Evolutionary conservation across 2,888 invertebrate genomes (phyloP).

Genomic region (Junonia oenone): DNA sequence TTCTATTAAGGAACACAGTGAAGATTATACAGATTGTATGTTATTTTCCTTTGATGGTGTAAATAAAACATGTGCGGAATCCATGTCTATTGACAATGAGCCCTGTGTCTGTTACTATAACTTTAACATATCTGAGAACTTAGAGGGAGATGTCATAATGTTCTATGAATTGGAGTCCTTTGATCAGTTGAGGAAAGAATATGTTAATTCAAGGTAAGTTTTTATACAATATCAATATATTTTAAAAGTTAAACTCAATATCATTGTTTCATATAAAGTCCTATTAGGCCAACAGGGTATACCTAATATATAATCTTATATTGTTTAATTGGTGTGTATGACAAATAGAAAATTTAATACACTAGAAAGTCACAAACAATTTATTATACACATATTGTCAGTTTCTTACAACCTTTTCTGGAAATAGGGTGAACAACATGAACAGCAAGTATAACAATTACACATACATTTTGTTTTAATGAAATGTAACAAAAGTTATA

Average conservation of each 20-base stretch:
- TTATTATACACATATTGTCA: background rate
- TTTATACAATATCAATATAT: background rate
- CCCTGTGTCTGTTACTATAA: constrained; percentile 2
- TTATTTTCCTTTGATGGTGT: background rate
- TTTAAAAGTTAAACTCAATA: too few relatives aligned
- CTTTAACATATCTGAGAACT: constrained; percentile 7
- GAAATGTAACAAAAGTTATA: too few relatives aligned
- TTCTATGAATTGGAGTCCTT: constrained; percentile 26
- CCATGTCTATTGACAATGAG: background rate
- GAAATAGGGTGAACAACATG: background rate
- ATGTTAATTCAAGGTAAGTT: constrained; percentile 23
- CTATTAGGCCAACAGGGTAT: too few relatives aligned
- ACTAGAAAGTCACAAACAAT: too few relatives aligned
- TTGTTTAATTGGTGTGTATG: too few relatives aligned
- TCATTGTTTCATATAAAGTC: too few relatives aligned
- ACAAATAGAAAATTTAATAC: too few relatives aligned
- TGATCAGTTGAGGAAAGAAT: constrained; percentile 17
- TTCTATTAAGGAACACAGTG: background rate
- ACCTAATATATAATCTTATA: too few relatives aligned
- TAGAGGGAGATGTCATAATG: constrained; percentile 17
- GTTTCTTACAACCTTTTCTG: background rate
- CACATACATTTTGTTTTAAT: too few relatives aligned
- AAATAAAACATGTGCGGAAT: background rate
- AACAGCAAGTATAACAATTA: background rate
- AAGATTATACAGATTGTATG: constrained; percentile 16